These are phyloP conservation scores for Arrhopalites spinosus DNA, from an alignment of 2,888 invertebrate genomes.

Conservation along the genomic window DNA sequence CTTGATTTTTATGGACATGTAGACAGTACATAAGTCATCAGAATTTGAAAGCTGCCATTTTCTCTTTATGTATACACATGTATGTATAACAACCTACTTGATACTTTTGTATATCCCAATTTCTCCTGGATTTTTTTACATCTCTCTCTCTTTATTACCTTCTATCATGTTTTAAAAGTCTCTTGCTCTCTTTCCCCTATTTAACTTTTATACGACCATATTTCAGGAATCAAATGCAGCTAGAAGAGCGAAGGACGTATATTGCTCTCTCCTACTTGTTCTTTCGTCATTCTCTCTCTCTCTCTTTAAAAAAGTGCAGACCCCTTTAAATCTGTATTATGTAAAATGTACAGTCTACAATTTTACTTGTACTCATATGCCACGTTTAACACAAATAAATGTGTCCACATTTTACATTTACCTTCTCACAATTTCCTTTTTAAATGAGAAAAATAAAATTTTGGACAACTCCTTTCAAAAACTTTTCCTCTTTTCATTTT, in stretches of 20 bases:
- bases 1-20: background rate
- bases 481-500: too few relatives aligned
- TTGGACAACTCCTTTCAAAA: too few relatives aligned
- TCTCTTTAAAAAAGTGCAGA: background rate
- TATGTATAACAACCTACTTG: too few relatives aligned
- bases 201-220: too few relatives aligned
- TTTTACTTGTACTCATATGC: background rate
- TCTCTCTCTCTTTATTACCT: too few relatives aligned
- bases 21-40: conserved; percentile 3
- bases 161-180: too few relatives aligned
- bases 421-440: too few relatives aligned
- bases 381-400: background rate
- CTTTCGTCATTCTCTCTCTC: background rate
- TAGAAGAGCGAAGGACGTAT: background rate
- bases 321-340: too few relatives aligned
- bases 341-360: background rate
- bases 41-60: background rate
- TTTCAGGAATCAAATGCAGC: background rate
- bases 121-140: background rate
- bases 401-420: background rate
- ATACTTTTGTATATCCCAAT: background rate
- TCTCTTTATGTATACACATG: too few relatives aligned
- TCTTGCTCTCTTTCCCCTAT: too few relatives aligned
- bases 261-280: background rate
- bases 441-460: too few relatives aligned